Conservation (phyloP, 2,113 vertebrate genomes). For the Sander vitreus region DNA sequence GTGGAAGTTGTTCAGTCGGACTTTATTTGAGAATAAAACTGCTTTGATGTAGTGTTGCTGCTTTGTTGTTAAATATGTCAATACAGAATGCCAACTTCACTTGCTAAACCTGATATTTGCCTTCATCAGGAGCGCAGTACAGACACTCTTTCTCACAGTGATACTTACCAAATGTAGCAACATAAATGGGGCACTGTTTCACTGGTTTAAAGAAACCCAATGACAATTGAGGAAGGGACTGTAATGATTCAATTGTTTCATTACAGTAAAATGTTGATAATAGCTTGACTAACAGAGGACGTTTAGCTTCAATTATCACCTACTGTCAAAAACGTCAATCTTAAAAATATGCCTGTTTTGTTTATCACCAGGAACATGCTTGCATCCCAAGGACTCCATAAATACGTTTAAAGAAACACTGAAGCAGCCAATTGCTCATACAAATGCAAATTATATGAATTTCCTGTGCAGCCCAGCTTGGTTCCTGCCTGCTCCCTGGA, state of each 20-base stretch:
- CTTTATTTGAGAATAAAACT: not conserved
- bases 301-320: no score
- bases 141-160: not conserved
- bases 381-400: constrained; percentile 3
- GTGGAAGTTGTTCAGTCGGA: no score
- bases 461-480: constrained; percentile 23
- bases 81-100: not conserved
- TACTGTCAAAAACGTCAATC: no score
- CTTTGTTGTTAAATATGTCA: not conserved
- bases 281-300: no score
- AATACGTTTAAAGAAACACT: constrained; percentile 20
- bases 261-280: no score
- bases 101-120: not conserved
- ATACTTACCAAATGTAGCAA: not conserved
- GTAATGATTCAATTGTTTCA: no score
- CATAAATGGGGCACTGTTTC: not conserved
- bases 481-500: constrained; percentile 19
- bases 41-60: not conserved
- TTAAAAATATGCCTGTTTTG: not conserved
- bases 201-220: not conserved
- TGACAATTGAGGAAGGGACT: no score
- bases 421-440: constrained; percentile 5
- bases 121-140: not conserved
- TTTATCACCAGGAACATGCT: not conserved
- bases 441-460: constrained; percentile 24